Percentiles rank a stretch among this genome's conserved stretches.
Conservation (phyloP, 2,113 vertebrate genomes). For the Pseudorhombus dupliciocellatus region DNA sequence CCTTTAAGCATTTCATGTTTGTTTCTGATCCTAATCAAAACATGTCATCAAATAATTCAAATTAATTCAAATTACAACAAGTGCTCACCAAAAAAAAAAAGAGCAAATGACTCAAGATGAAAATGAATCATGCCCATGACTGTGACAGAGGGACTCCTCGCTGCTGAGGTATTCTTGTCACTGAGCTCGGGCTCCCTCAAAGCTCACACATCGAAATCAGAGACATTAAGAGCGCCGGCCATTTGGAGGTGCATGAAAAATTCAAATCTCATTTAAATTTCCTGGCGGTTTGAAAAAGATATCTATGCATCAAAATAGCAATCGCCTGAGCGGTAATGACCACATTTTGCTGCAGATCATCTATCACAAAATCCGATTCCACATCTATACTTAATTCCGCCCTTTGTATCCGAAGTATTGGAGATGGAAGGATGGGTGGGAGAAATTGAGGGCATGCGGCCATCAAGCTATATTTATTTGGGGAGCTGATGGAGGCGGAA, state of each 20-base stretch:
- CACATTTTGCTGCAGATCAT: slow-evolving; percentile 59
- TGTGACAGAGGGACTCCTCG: slow-evolving; percentile 29
- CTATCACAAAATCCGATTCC: slow-evolving; percentile 61
- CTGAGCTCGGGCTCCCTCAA: slow-evolving; percentile 37
- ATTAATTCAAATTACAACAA: slow-evolving; percentile 40
- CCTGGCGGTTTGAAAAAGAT: slow-evolving; percentile 58
- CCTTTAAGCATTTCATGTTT: too few species aligned
- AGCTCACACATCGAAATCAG: slow-evolving; percentile 59
- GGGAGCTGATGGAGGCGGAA: slow-evolving; percentile 25
- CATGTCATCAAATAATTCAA: slow-evolving; percentile 34
- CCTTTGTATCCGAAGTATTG: slow-evolving; percentile 29
- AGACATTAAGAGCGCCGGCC: slow-evolving; percentile 58
- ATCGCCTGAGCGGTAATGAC: slow-evolving; percentile 62
- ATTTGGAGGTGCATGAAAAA: slow-evolving; percentile 78
- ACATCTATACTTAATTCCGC: slow-evolving; percentile 45
- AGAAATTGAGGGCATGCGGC: slow-evolving; percentile 44
- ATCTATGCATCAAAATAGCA: slow-evolving; percentile 74
- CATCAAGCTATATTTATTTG: slow-evolving; percentile 47
- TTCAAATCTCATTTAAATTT: slow-evolving; percentile 77
- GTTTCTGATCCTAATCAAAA: slow-evolving; percentile 41
- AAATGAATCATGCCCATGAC: slow-evolving; percentile 51
- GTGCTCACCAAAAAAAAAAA: slow-evolving; percentile 12
- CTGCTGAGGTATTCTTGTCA: slow-evolving; percentile 49
- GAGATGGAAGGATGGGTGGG: slow-evolving; percentile 43
- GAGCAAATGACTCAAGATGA: slow-evolving; percentile 39